Conservation (phyloP, 2,888 invertebrate genomes). For the Diarsia mendica region DNA sequence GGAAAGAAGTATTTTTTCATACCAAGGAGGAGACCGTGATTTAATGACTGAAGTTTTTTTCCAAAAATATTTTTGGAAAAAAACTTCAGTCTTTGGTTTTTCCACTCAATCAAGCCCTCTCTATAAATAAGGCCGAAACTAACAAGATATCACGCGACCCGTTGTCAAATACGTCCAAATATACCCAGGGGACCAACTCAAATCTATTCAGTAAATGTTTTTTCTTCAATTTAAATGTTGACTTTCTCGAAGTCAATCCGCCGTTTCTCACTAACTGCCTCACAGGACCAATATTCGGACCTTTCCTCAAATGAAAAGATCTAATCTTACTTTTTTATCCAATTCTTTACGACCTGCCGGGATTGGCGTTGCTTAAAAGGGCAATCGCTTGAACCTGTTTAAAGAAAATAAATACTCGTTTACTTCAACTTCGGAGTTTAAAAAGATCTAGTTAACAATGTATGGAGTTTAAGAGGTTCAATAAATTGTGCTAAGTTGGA, state of each 20-base stretch:
- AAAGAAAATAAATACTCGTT: conserved; percentile 69
- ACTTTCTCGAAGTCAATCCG: conserved; percentile 77
- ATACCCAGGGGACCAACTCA: conserved; percentile 55
- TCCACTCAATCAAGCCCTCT: conserved; percentile 20
- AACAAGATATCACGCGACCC: conserved; percentile 42
- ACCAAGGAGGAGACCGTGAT: background rate
- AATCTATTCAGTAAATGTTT: conserved; percentile 74
- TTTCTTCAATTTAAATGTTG: conserved; percentile 72
- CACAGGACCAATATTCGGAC: conserved; percentile 81
- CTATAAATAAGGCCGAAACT: conserved; percentile 25
- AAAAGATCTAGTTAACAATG: conserved; percentile 50
- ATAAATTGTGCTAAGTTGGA: conserved; percentile 25
- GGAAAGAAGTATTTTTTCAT: background rate
- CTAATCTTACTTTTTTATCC: conserved; percentile 82
- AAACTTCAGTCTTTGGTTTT: background rate
- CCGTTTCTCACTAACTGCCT: conserved; percentile 75
- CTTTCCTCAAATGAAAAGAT: conserved; percentile 84
- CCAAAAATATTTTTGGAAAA: background rate
- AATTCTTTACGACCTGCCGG: conserved; percentile 77
- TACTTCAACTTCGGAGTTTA: conserved; percentile 40
- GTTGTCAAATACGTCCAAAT: conserved; percentile 51
- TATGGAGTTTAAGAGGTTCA: conserved; percentile 37
- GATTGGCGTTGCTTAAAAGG: conserved; percentile 76
- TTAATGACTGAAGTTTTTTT: too few species aligned
- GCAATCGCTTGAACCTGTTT: conserved; percentile 69